These are phyloP conservation scores for Hydractinia symbiolongicarpus DNA, from an alignment of 30 jellyfish, hydroid and myxozoan species.

Conservation along the genomic window DNA sequence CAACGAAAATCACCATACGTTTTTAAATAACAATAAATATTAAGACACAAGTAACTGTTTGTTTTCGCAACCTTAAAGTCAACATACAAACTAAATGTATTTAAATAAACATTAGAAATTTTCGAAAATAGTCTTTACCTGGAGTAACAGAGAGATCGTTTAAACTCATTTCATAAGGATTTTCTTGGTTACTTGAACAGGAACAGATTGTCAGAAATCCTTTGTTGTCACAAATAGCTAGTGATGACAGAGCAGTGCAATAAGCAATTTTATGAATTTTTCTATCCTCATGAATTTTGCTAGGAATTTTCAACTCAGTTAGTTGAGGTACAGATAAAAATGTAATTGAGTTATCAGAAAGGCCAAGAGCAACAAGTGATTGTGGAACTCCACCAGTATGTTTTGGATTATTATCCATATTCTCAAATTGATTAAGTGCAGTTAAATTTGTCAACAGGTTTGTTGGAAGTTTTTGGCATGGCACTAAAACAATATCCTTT, in stretches of 20 bases:
- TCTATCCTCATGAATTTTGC: not conserved
- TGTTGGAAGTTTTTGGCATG: constrained; percentile 21
- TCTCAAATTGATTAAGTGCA: constrained; percentile 8
- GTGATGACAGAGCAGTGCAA: constrained; percentile 23
- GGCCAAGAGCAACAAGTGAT: constrained; percentile 19
- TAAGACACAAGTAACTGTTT: too few species aligned
- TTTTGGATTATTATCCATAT: not conserved
- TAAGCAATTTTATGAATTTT: constrained; percentile 22
- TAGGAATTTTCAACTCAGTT: constrained; percentile 1
- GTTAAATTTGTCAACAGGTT: constrained; percentile 13
- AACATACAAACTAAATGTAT: too few species aligned
- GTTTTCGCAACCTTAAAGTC: too few species aligned
- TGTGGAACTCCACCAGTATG: not conserved
- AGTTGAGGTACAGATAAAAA: constrained; percentile 31
- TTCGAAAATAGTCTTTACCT: not conserved
- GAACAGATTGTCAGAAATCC: constrained; percentile 16
- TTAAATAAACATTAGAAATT: not conserved
- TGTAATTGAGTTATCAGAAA: constrained; percentile 19
- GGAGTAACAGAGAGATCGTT: not conserved
- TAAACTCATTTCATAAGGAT: not conserved
- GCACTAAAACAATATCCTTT: constrained; percentile 1
- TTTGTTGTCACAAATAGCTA: constrained; percentile 26
- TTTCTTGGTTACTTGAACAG: constrained; percentile 4
- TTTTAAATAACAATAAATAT: too few species aligned
- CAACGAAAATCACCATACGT: too few species aligned